These are phyloP conservation scores for Sitta carolinensis DNA, from an alignment of 2,797 vertebrate genomes.

Conservation along the genomic window DNA sequence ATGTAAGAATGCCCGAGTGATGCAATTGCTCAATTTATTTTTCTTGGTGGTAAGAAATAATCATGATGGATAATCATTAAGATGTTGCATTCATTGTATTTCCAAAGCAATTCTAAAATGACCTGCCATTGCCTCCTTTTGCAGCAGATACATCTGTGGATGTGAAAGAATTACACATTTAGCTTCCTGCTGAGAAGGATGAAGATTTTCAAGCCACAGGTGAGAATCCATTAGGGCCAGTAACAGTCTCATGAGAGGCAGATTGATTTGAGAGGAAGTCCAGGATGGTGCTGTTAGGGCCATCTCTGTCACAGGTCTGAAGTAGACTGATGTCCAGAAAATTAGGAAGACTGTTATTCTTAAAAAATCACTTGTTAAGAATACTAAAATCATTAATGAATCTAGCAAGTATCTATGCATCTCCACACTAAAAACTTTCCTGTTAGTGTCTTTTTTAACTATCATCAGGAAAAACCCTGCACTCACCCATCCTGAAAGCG, in stretches of 20 bases:
- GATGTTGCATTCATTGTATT: not conserved
- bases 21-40: not conserved
- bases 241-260: not conserved
- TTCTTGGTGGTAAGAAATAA: not conserved
- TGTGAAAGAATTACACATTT: not conserved
- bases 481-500: not conserved
- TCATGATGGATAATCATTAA: not conserved
- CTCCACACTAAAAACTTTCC: not conserved
- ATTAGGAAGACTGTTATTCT: not conserved
- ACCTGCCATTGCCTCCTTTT: not conserved
- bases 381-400: not conserved
- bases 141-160: not conserved
- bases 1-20: not conserved
- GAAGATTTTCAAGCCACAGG: not conserved
- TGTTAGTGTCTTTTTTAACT: not conserved
- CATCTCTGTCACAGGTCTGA: not conserved
- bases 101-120: not conserved
- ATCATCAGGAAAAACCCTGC: not conserved
- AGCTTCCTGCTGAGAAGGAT: not conserved
- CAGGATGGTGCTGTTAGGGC: not conserved
- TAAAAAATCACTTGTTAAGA: not conserved
- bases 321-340: not conserved
- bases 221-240: fast-evolving
- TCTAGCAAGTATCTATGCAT: not conserved
- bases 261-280: not conserved